Conservation (phyloP, 2,888 invertebrate genomes). For the Nymphalis polychloros region DNA sequence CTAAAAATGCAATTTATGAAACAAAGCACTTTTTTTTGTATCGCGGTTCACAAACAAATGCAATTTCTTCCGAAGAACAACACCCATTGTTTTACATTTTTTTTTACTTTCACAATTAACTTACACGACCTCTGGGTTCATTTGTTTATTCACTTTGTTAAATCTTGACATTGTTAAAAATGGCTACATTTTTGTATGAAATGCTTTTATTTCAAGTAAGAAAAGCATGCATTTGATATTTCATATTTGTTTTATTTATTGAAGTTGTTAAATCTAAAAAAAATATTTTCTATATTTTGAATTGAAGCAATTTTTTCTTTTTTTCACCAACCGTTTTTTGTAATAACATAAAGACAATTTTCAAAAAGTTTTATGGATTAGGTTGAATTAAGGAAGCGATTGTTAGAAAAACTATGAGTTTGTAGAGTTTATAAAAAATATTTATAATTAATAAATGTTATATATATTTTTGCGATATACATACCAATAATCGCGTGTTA, state of each 20-base stretch:
- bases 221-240: background rate
- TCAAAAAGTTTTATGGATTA: no score
- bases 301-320: background rate
- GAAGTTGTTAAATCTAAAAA: background rate
- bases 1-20: no score
- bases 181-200: background rate
- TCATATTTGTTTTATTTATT: background rate
- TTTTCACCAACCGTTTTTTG: no score
- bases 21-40: no score
- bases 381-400: no score
- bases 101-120: conserved; percentile 6
- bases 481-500: no score
- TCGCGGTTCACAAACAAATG: no score
- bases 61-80: conserved; percentile 1
- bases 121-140: conserved; percentile 3
- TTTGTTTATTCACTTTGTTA: conserved; percentile 5
- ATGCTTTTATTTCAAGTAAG: background rate
- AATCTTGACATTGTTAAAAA: conserved; percentile 3
- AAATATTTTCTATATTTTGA: background rate
- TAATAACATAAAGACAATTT: no score
- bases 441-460: no score
- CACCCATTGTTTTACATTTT: background rate
- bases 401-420: no score
- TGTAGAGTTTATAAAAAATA: no score
- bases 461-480: no score